Percentiles rank a stretch among this genome's conserved stretches.
Evolutionary conservation across 37 sponge, comb jelly and placozoan genomes (phyloP).

Genomic region (Crambe crambe): DNA sequence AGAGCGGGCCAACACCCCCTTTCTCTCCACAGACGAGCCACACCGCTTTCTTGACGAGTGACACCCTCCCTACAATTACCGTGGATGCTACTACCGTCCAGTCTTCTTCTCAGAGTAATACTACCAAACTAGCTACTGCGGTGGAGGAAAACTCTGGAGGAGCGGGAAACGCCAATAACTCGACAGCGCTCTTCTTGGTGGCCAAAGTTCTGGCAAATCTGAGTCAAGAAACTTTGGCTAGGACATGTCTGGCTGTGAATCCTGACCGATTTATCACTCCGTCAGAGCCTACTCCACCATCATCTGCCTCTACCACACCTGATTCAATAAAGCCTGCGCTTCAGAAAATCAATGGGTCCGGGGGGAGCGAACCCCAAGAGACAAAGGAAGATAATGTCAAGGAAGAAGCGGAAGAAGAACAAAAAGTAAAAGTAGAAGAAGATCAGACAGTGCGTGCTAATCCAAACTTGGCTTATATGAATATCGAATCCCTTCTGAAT

Average conservation of each 20-base stretch:
- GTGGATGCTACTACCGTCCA: slow-evolving; percentile 17
- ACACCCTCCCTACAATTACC: slow-evolving; percentile 52
- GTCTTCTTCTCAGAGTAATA: background rate
- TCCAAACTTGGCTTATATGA: slow-evolving; percentile 39
- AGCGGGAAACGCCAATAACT: slow-evolving; percentile 21
- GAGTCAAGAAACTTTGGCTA: slow-evolving; percentile 76
- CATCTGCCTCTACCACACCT: slow-evolving; percentile 52
- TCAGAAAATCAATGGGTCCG: background rate
- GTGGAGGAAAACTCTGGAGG: slow-evolving; percentile 5
- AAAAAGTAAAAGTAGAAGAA: background rate
- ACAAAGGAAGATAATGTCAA: no score
- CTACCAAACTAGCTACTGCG: background rate
- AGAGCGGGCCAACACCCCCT: slow-evolving; percentile 75
- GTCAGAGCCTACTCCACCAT: slow-evolving; percentile 57
- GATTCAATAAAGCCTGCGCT: slow-evolving; percentile 22
- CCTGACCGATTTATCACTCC: slow-evolving; percentile 65
- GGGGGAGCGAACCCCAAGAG: background rate
- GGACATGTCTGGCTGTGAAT: slow-evolving; percentile 69
- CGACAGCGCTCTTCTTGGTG: slow-evolving; percentile 76
- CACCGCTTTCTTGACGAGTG: slow-evolving; percentile 59
- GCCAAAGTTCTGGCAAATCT: slow-evolving; percentile 86
- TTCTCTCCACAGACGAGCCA: slow-evolving; percentile 72
- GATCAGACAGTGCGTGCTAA: background rate
- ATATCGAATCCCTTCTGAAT: slow-evolving; percentile 77
- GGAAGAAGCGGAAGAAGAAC: background rate